phyloP scores from a whole-genome alignment of 2,113 vertebrate species.

The Sylvia atricapilla region DNA sequence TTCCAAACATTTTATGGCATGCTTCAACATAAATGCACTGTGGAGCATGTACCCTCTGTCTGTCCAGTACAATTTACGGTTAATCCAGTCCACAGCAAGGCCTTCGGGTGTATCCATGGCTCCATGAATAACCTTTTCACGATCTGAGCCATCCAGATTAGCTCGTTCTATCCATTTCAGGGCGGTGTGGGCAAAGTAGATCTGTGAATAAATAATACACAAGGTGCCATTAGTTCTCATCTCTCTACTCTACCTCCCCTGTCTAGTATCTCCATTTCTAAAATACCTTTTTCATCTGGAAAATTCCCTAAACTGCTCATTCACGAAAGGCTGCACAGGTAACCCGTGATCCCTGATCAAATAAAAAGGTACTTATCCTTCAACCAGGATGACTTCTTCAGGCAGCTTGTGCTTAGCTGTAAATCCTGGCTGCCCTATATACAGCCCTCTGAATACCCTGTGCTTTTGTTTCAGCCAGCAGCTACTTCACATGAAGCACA shows the following conservation, averaged over 20 bases:
- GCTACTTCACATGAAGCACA: not conserved
- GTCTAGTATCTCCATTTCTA: not conserved
- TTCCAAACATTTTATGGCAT: not conserved
- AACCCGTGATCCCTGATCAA: not conserved
- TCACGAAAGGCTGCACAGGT: not conserved
- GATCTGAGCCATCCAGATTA: conserved; percentile 78
- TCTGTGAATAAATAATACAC: conserved; percentile 69
- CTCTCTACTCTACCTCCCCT: not conserved
- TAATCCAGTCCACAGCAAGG: conserved; percentile 88
- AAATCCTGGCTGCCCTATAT: conserved; percentile 55
- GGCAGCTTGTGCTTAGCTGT: conserved; percentile 44
- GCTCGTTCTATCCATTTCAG: conserved; percentile 84
- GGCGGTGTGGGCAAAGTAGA: conserved; percentile 84
- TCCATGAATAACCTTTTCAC: conserved; percentile 76
- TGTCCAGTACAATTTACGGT: conserved; percentile 90
- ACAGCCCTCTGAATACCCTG: not conserved
- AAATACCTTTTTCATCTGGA: not conserved
- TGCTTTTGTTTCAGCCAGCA: not conserved
- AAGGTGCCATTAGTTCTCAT: not conserved
- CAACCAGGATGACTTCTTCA: conserved; percentile 11
- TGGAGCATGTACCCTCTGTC: conserved; percentile 79
- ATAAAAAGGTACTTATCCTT: conserved; percentile 10
- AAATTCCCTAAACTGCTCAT: not conserved
- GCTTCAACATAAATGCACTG: conserved; percentile 4
- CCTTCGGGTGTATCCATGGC: conserved; percentile 77